Evolutionary conservation across 2,797 vertebrate species (phyloP).

Genomic region (Rhinophrynus dorsalis): DNA sequence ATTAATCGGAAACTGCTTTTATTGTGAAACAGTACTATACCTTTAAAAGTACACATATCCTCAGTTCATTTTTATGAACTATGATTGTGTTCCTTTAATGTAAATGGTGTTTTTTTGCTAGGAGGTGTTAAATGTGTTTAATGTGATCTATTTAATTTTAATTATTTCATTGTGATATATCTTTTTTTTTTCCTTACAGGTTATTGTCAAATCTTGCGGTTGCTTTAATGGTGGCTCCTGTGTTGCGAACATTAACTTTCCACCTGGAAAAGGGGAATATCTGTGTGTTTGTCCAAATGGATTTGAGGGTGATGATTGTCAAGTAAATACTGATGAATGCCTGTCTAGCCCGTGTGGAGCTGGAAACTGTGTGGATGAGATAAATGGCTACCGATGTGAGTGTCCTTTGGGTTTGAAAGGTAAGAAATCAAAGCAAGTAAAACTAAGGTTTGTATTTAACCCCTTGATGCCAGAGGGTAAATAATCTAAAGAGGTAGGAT

Average conservation of each 20-base stretch:
- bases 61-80: too few species aligned
- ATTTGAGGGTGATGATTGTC: conserved; percentile 75
- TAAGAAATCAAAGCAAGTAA: conserved; percentile 60
- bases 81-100: too few species aligned
- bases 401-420: conserved; percentile 81
- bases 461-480: too few species aligned
- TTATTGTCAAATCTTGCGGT: conserved; percentile 76
- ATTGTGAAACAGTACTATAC: too few species aligned
- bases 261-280: conserved; percentile 73
- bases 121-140: too few species aligned
- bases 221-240: conserved; percentile 84
- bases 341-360: conserved; percentile 77
- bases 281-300: conserved; percentile 77
- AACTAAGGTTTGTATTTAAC: too few species aligned
- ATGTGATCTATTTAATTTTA: too few species aligned
- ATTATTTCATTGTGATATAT: background rate
- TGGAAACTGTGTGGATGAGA: conserved; percentile 75
- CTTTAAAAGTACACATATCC: too few species aligned
- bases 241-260: conserved; percentile 66
- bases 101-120: too few species aligned
- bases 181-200: conserved; percentile 64
- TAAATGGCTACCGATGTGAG: conserved; percentile 78
- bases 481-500: too few species aligned
- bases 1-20: too few species aligned
- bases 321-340: conserved; percentile 76